phyloP scores from a whole-genome alignment of 23 tunicate species.

The Ascidia mentula region DNA sequence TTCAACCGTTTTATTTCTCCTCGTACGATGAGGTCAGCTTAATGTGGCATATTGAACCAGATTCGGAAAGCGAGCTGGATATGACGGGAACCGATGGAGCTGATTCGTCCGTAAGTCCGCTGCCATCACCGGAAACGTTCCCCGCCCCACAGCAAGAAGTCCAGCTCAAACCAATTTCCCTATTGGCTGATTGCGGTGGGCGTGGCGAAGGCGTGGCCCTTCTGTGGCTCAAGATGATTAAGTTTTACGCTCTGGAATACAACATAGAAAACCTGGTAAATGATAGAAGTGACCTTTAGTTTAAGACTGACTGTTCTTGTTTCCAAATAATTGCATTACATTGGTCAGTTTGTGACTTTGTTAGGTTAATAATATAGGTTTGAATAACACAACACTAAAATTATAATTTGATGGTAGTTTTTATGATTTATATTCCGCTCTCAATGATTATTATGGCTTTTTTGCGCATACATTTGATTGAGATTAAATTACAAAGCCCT shows the following conservation, averaged over 20 bases:
- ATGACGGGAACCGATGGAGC: conserved; percentile 3
- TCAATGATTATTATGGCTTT: background rate
- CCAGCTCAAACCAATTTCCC: conserved; percentile 22
- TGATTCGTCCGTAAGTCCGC: background rate
- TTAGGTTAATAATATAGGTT: background rate
- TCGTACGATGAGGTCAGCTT: too few species aligned
- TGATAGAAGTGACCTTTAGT: too few species aligned
- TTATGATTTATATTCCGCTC: background rate
- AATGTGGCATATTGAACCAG: too few species aligned
- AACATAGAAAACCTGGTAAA: conserved; percentile 68
- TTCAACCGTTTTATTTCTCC: too few species aligned
- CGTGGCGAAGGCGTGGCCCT: conserved; percentile 25
- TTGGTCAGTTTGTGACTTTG: too few species aligned
- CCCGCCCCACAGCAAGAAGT: background rate
- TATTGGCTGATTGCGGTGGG: conserved; percentile 21
- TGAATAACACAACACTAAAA: background rate
- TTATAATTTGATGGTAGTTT: background rate
- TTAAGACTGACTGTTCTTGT: too few species aligned
- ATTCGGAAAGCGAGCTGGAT: conserved; percentile 31
- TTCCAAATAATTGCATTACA: background rate
- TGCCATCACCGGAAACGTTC: background rate
- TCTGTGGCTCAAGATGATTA: conserved; percentile 64
- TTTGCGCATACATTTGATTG: background rate
- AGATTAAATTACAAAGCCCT: background rate
- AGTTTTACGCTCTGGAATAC: conserved; percentile 71